Conservation (phyloP, 2,797 vertebrate species). For the Mormyrops boulengeri region DNA sequence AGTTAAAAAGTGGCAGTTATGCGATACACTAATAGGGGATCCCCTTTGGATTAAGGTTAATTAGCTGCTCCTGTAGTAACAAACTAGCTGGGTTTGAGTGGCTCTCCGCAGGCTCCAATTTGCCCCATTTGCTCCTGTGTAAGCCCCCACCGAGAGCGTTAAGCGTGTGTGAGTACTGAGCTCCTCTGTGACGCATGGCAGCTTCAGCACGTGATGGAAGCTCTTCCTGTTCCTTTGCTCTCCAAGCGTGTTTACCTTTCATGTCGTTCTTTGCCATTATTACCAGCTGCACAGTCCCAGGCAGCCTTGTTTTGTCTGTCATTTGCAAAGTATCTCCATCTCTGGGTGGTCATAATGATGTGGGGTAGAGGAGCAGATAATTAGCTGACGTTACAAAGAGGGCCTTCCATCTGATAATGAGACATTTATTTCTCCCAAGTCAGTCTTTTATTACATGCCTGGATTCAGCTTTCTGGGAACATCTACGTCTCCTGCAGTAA, state of each 20-base stretch:
- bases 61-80: slow-evolving; percentile 35
- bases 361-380: not conserved
- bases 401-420: not conserved
- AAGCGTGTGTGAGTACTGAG: not conserved
- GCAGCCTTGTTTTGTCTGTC: not conserved
- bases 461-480: not conserved
- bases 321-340: not conserved
- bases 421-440: not conserved
- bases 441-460: not conserved
- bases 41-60: not conserved
- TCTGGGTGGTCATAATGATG: not conserved
- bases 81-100: slow-evolving; percentile 36
- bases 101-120: slow-evolving; percentile 53
- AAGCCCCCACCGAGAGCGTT: slow-evolving; percentile 44
- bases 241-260: not conserved
- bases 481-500: not conserved
- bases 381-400: not conserved
- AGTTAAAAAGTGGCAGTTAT: not conserved
- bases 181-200: not conserved
- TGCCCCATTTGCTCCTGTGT: slow-evolving; percentile 53
- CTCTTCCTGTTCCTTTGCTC: not conserved
- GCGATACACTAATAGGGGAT: not conserved
- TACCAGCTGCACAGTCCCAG: not conserved
- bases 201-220: not conserved
- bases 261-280: slow-evolving; percentile 2